Base-by-base conservation (phyloP, 2,113 vertebrate species). In the Nothobranchius furzeri region DNA sequence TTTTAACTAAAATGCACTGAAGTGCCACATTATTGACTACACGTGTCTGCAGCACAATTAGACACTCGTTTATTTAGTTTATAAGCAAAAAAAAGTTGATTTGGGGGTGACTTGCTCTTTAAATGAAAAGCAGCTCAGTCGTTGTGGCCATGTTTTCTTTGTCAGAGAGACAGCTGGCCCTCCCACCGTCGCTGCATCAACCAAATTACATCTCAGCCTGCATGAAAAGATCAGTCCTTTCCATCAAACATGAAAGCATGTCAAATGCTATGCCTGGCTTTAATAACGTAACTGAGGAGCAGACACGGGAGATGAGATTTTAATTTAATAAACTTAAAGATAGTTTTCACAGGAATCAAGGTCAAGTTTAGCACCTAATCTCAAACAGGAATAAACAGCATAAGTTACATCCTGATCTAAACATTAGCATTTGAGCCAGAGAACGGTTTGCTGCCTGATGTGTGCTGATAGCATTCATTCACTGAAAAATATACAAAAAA, bases 151-250 rank as follows among this genome's bases (percentile, higher is more conserved):
- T 50, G 12, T 69, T 76, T 62, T 60, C 48, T 80, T 63, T 79
- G 62, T 70, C 42, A 72, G 12, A 76, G 58, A 69, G 54, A 71
- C 60, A 59, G 56, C 13, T 25, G 25, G 45, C 55, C 68, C 24
- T 48, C 30, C 53, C 56, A 53, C 45, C 36, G 51, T 61, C 71
- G 57, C 77, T 57, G 46, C 57, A 2, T 58, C 53, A 46, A 51
- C 59, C 51, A 57, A 79, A 88, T 85, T 76, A 78, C 35, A 76
- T 81, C 25, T 67, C 12, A 61, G 40, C 58, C 48, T 37, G 30
- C 65, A 70, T 46, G 52, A 73, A 70, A 73, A 67, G 40, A 70
- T 69, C 47, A 74, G 65, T 10, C 51, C 20, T 42, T 65, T 72
- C 43, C 70, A 40, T 25, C 0, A 7, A 72, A 78, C 75, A 85